Evolutionary conservation across 1,140 invertebrate genomes (phyloP).

Genomic region (Bactericera cockerelli): DNA sequence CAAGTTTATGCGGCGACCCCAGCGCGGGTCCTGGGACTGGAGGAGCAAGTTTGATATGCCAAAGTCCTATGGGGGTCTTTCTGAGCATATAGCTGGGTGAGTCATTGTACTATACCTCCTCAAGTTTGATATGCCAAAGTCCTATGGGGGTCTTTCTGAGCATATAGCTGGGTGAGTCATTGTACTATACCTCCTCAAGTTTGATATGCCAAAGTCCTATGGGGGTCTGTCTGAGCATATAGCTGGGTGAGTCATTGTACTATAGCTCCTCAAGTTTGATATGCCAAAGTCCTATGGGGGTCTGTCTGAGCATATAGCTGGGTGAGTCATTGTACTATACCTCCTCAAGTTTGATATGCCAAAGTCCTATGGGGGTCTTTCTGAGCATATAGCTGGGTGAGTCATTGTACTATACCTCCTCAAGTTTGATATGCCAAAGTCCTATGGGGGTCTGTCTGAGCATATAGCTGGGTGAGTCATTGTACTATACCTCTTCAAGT

Average conservation of each 20-base stretch:
- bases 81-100: not conserved
- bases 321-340: not conserved
- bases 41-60: not conserved
- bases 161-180: not conserved
- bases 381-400: not conserved
- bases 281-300: not conserved
- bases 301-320: not conserved
- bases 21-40: constrained; percentile 1
- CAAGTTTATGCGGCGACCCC: not conserved
- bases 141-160: not conserved
- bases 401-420: not conserved
- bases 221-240: not conserved
- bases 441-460: not conserved
- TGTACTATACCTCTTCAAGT: not conserved
- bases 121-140: not conserved
- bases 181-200: not conserved
- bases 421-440: not conserved
- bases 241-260: not conserved
- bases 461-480: not conserved
- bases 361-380: not conserved
- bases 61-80: not conserved
- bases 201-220: not conserved
- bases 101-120: not conserved
- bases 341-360: not conserved
- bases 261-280: not conserved